Base-by-base conservation (phyloP, 1,140 invertebrate genomes). In the Atta colombica region DNA sequence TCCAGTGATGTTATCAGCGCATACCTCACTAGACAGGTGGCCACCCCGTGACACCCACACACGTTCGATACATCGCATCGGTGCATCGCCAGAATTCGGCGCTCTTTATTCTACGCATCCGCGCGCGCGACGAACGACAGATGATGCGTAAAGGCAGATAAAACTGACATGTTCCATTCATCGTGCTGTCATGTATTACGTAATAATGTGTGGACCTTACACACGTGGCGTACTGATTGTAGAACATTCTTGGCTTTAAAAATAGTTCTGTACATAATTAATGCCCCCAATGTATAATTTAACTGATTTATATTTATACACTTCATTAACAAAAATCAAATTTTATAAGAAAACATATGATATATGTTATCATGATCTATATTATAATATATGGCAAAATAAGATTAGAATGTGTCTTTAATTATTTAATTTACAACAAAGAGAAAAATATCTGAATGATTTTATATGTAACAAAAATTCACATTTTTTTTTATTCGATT, bases 11-110 rank as follows among this genome's bases (percentile, higher is more conserved):
- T 84, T 94, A 94, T 95, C 94, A 92, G 94, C 91, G 93, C 93
- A 94, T 95, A 94, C 94, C 94, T 94, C 85, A 91, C 92, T 93
- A 93, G 93, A 94, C 94, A 94, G 94, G 94, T 94, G 94, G 93
- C 92, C 94, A 94, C 93, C 92, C 93, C 91, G 92, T 90, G 93
- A 94, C 94, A 94, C 94, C 93, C 92, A 94, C 94, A 94, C 92
- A 92, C 85, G 49, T 84, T 51, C 88, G 85, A 88, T 91, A 88
- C 90, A 87, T 91, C 92, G 18, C 87, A 87, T 28, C 51, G 49
- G 45, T 75, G 39, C 80, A 75, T 75, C 69, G 55, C 39, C 80
- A 84, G 80, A 84, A 84, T 84, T 84, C 80, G 80, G 80, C 80
- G 69, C 80, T 60, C 80, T 84, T 84, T 75, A 84, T 84, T 63